phyloP scores from a whole-genome alignment of 23 tunicate genomes.

The Trididemnum nubilum region DNA sequence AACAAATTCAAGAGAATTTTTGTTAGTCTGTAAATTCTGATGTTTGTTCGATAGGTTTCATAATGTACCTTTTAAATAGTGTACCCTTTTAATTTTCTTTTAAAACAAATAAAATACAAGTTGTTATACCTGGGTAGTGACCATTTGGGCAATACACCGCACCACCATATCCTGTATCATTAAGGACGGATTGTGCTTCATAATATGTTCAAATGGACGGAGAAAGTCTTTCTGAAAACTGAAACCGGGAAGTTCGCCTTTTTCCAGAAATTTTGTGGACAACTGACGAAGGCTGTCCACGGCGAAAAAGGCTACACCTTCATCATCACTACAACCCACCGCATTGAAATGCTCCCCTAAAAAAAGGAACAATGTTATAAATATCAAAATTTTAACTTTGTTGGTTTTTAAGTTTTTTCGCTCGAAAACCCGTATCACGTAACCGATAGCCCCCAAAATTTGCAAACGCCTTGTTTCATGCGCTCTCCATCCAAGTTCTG shows the following conservation, averaged over 20 bases:
- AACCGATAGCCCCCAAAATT: no score
- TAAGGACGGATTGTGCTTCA: slow-evolving; percentile 86
- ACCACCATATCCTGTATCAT: slow-evolving; percentile 96
- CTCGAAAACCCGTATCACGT: no score
- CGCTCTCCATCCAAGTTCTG: no score
- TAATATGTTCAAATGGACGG: slow-evolving; percentile 95
- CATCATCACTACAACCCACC: slow-evolving; percentile 93
- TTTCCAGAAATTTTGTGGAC: slow-evolving; percentile 96
- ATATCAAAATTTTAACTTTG: no score
- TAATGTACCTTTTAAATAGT: no score
- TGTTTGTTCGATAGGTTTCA: no score
- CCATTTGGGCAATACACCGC: slow-evolving; percentile 91
- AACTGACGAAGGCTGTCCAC: slow-evolving; percentile 94
- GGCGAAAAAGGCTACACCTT: slow-evolving; percentile 92
- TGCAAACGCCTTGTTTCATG: no score
- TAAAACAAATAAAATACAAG: not conserved
- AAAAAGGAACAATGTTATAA: no score
- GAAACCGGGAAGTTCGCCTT: slow-evolving; percentile 97
- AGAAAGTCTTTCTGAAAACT: slow-evolving; percentile 97
- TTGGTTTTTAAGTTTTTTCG: no score
- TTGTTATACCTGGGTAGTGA: slow-evolving; percentile 76
- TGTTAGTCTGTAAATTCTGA: no score
- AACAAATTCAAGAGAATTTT: no score
- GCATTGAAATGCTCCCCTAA: slow-evolving; percentile 96
- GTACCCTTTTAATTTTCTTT: no score